A percentile compares a stretch with the other conserved stretches of the same genome.
phyloP scores from a whole-genome alignment of 2,113 vertebrate genomes.

The Sus scrofa region T2T-Sscrofa CM000818.6:85355501-85356000 shows the following conservation, averaged over 20 bases:
- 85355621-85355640: conserved; percentile 90
- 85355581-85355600: neutral
- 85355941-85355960: conserved; percentile 76
- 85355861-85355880: neutral
- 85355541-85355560: too few species aligned
- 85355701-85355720: conserved; percentile 75
- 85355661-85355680: conserved; percentile 90
- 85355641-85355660: conserved; percentile 89
- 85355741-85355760: neutral
- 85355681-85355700: conserved; percentile 92
- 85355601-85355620: conserved; percentile 87
- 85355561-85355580: neutral
- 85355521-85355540: conserved; percentile 56
- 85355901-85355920: conserved; percentile 32
- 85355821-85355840: neutral
- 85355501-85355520: conserved; percentile 69
- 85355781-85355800: neutral
- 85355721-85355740: conserved; percentile 63
- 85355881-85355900: conserved; percentile 52
- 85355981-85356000: conserved; percentile 83
- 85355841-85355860: neutral
- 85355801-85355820: neutral
- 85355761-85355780: neutral
- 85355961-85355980: conserved; percentile 44
- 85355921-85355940: conserved; percentile 74